Conservation (phyloP, 2,797 vertebrate genomes). For the Phrynocephalus forsythii region DNA sequence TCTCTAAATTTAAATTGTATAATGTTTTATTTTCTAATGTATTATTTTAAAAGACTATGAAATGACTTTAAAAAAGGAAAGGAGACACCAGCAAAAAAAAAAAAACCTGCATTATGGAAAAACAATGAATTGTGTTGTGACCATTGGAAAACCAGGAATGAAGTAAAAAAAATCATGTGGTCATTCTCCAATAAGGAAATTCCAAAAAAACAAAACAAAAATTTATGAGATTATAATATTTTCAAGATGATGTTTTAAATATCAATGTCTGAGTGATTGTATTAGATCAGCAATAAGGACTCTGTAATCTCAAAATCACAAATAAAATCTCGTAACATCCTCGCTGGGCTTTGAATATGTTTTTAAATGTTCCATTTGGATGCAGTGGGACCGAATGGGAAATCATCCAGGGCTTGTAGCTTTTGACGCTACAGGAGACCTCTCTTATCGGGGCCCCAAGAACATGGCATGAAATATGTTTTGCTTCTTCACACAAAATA, state of each 20-base stretch:
- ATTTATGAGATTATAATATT: conserved; percentile 79
- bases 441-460: neutral
- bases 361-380: neutral
- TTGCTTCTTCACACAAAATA: too few species aligned
- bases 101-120: conserved; percentile 72
- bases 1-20: conserved; percentile 71
- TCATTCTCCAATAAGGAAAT: conserved; percentile 81
- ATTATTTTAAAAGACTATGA: conserved; percentile 63
- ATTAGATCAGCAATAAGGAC: conserved; percentile 98
- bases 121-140: conserved; percentile 58
- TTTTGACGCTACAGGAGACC: too few species aligned
- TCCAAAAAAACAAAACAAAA: conserved; percentile 49
- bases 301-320: conserved; percentile 90
- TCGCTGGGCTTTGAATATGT: neutral
- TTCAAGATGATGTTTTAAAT: conserved; percentile 87
- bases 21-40: conserved; percentile 67
- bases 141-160: conserved; percentile 46
- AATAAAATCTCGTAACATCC: conserved; percentile 85
- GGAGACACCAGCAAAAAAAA: conserved; percentile 87
- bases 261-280: conserved; percentile 91
- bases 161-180: conserved; percentile 72
- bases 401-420: too few species aligned
- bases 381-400: neutral
- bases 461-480: too few species aligned
- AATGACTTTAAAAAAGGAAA: conserved; percentile 55